These are phyloP conservation scores for Synodontis membranacea DNA, from an alignment of 2,113 vertebrate genomes.

Conservation along the genomic window DNA sequence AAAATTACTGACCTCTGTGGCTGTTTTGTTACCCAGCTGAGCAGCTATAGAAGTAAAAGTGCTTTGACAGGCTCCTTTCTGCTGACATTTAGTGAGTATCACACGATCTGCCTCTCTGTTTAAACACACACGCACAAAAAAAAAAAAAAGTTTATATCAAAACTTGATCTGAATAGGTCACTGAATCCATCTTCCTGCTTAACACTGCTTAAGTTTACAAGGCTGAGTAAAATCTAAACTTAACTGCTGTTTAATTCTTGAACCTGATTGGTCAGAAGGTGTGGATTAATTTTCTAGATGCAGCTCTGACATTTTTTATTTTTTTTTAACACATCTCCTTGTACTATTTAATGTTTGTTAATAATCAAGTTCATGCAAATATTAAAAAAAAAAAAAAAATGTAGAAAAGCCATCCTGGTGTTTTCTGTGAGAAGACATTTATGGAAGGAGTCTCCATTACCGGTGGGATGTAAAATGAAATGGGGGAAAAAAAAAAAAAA, in stretches of 20 bases:
- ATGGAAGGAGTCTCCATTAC: too few relatives aligned
- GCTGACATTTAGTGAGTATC: slow-evolving; percentile 87
- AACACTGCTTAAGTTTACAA: not conserved
- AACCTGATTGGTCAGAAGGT: not conserved
- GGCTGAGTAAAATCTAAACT: not conserved
- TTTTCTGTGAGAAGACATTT: too few relatives aligned
- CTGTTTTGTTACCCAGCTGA: slow-evolving; percentile 83
- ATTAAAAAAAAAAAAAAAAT: too few relatives aligned
- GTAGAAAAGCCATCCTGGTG: too few relatives aligned
- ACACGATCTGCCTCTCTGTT: slow-evolving; percentile 86
- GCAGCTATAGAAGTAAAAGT: slow-evolving; percentile 82
- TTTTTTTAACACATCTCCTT: too few relatives aligned
- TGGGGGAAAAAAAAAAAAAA: too few relatives aligned
- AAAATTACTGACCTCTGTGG: slow-evolving; percentile 73
- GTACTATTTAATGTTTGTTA: too few relatives aligned
- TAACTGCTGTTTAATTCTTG: not conserved
- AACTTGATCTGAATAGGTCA: not conserved
- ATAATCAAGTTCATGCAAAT: too few relatives aligned
- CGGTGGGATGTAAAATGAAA: too few relatives aligned
- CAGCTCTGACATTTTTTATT: not conserved
- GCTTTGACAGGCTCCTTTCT: slow-evolving; percentile 79
- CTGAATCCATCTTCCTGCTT: not conserved
- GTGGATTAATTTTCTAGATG: not conserved
- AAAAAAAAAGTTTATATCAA: not conserved
- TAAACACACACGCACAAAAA: slow-evolving; percentile 24